These are phyloP conservation scores for Meteorus colon DNA, from an alignment of 2,888 invertebrate species.

Conservation along the genomic window DNA sequence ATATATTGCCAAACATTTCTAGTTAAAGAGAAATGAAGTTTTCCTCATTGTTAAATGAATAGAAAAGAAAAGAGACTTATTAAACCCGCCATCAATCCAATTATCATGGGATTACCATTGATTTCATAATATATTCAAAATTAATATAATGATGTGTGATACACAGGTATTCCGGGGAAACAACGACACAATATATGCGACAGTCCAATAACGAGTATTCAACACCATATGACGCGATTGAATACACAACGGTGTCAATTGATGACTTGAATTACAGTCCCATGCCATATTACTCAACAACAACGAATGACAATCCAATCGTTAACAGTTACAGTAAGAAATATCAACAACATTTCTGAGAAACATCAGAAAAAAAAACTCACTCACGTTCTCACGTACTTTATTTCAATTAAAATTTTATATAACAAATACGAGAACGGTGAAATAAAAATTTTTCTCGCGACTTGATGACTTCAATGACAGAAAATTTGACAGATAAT, in stretches of 20 bases:
- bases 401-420: too few species aligned
- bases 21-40: background rate
- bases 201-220: slow-evolving; percentile 62
- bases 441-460: background rate
- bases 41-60: background rate
- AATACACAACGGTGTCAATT: slow-evolving; percentile 46
- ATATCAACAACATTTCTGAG: slow-evolving; percentile 2
- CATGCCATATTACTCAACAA: slow-evolving; percentile 47
- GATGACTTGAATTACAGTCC: slow-evolving; percentile 24
- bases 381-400: too few species aligned
- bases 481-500: background rate
- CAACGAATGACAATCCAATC: slow-evolving; percentile 53
- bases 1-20: background rate
- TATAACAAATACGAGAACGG: background rate
- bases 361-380: slow-evolving; percentile 47
- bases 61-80: background rate
- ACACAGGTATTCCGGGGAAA: slow-evolving; percentile 69
- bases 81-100: background rate
- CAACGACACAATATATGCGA: slow-evolving; percentile 67
- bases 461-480: slow-evolving; percentile 1
- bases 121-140: background rate
- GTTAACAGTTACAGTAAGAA: slow-evolving; percentile 39
- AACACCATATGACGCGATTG: slow-evolving; percentile 54
- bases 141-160: slow-evolving; percentile 48
- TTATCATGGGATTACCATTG: background rate